Conservation (phyloP, 2,113 vertebrate genomes). For the Probosciger aterrimus region DNA sequence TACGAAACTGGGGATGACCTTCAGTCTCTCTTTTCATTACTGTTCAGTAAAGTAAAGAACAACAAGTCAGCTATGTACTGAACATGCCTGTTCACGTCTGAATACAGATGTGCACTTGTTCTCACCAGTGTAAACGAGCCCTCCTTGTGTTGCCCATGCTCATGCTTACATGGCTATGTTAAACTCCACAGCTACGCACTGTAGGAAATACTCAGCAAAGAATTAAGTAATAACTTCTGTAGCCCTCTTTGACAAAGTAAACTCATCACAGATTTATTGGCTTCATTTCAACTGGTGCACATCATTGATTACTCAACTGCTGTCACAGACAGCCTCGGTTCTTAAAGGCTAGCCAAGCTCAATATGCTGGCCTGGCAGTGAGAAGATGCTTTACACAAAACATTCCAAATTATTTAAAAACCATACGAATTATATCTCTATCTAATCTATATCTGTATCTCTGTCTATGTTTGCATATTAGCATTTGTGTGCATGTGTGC, state of each 20-base stretch:
- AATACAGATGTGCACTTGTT: background rate
- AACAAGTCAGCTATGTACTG: background rate
- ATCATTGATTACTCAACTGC: background rate
- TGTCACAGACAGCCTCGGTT: background rate
- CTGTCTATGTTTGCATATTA: background rate
- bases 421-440: background rate
- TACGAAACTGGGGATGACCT: background rate
- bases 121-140: fast-evolving
- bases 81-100: background rate
- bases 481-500: fast-evolving
- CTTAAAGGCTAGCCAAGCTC: background rate
- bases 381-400: conserved; percentile 1
- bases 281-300: background rate
- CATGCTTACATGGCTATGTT: fast-evolving
- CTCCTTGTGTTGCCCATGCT: background rate
- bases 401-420: conserved; percentile 1
- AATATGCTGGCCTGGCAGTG: background rate
- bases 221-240: conserved; percentile 5
- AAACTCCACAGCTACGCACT: background rate
- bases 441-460: background rate
- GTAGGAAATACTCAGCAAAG: background rate
- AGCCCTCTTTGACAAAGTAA: background rate
- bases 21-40: background rate
- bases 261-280: background rate
- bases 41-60: background rate